Evolutionary conservation across 2,113 vertebrate genomes (phyloP), one percentile per base, ranked within the genome.

Genomic region (Azemiops feae): DNA sequence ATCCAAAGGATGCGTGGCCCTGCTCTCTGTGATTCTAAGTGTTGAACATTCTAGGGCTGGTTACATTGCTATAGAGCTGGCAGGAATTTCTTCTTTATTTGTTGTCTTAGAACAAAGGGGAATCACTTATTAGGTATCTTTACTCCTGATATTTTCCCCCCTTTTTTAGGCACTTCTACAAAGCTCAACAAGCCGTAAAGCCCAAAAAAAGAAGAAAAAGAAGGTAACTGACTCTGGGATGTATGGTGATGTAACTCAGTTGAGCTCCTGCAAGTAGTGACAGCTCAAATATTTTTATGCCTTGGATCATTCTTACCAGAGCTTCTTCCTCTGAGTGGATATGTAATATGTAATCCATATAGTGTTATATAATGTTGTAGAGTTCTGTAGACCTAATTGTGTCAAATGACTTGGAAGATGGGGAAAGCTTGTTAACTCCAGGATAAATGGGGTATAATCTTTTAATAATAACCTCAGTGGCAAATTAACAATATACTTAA

Each of bases 131-230:
- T 27, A 16, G 10, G 81, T 54, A 43, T 92, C 90, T 93, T 2
- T 23, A 69, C 4, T 0, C 12, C 4, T n/a, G 34, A 64, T 91
- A 50, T 87, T 81, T 92, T 57, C 87, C 1, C 6, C 90, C 30
- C 91, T 12, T 45, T 92, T 87, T 45, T 92, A 99, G 99, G 98
- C 98, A 95, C 98, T 99, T 91, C 98, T 99, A 96, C 98, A 99
- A 92, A 99, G 99, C 97, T 99, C 99, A 60, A 98, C 98, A 92
- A 99, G 99, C 97, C 97, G 99, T 74, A 99, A 99, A 98, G 98
- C 99, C 58, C 99, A 99, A 97, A 99, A 99, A 98, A 99, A 99
- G 97, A 99, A 99, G 98, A 99, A 99, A 98, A 99, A 99, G 98
- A 99, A 99, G 99, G 99, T 99, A 95, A 93, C 94, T 87, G 2